These are phyloP conservation scores for Monochamus saltuarius DNA, from an alignment of 1,140 invertebrate species.

Conservation along the genomic window DNA sequence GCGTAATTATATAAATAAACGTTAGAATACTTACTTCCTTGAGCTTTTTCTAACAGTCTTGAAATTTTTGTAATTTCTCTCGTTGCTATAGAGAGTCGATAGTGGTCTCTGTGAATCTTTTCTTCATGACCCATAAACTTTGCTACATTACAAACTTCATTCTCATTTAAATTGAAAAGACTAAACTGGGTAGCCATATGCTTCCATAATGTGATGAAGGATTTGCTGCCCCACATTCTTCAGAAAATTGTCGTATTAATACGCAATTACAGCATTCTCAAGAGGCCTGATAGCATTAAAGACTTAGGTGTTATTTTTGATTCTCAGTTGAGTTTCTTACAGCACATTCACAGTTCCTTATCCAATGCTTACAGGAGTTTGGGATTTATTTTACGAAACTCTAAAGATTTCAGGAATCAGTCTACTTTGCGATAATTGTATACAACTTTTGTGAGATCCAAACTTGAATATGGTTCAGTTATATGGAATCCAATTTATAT, in stretches of 20 bases:
- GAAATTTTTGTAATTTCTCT: conserved; percentile 2
- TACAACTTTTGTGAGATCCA: no score
- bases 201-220: background rate
- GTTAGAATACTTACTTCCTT: conserved; percentile 1
- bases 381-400: no score
- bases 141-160: background rate
- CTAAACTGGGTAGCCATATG: background rate
- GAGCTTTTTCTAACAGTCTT: background rate
- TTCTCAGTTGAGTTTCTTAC: no score
- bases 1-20: no score
- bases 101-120: conserved; percentile 1
- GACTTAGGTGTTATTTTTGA: no score
- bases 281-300: no score
- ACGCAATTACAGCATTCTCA: background rate
- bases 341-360: no score
- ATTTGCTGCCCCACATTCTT: background rate
- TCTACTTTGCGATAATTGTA: no score
- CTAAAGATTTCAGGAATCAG: no score
- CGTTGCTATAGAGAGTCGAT: background rate
- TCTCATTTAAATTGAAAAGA: background rate
- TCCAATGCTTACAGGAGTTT: no score
- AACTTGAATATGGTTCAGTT: no score
- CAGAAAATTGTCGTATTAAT: background rate
- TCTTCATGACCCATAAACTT: background rate
- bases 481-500: no score